These are phyloP conservation scores for Amorpha juglandis DNA, from an alignment of 2,888 invertebrate species.

Conservation along the genomic window DNA sequence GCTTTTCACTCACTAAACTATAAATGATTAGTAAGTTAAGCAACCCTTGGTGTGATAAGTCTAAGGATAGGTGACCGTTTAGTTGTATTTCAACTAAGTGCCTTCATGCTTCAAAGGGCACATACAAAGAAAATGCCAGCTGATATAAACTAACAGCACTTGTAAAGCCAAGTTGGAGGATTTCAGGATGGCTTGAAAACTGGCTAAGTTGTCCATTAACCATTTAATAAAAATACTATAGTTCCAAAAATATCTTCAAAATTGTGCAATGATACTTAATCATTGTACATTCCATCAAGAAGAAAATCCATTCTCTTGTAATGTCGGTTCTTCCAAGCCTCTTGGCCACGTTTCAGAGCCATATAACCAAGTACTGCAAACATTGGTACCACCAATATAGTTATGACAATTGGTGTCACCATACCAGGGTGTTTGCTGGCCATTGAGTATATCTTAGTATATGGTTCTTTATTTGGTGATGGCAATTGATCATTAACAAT, in stretches of 20 bases:
- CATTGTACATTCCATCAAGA: conserved; percentile 95
- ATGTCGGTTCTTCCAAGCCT: conserved; percentile 94
- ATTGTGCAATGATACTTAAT: conserved; percentile 69
- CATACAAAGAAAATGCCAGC: too few species aligned
- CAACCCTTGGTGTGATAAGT: too few species aligned
- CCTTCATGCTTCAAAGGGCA: too few species aligned
- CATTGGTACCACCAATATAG: conserved; percentile 90
- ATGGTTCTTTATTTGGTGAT: conserved; percentile 43
- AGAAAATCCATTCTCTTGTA: conserved; percentile 95
- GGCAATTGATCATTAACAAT: conserved; percentile 48
- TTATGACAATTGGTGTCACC: conserved; percentile 89
- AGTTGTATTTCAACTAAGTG: too few species aligned
- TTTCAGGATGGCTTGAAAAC: too few species aligned
- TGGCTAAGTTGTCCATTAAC: too few species aligned
- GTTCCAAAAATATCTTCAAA: conserved; percentile 6
- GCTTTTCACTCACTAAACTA: too few species aligned
- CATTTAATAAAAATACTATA: background rate
- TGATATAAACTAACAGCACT: too few species aligned
- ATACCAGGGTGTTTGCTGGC: conserved; percentile 84
- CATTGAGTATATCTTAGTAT: conserved; percentile 26
- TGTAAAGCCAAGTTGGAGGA: too few species aligned
- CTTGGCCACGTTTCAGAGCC: conserved; percentile 88
- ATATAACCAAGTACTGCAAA: conserved; percentile 88
- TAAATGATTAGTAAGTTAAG: too few species aligned
- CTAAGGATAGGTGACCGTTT: too few species aligned